These are phyloP conservation scores for Ailuropoda melanoleuca DNA, from an alignment of 2,113 vertebrate genomes.

Conservation along the genomic window DNA sequence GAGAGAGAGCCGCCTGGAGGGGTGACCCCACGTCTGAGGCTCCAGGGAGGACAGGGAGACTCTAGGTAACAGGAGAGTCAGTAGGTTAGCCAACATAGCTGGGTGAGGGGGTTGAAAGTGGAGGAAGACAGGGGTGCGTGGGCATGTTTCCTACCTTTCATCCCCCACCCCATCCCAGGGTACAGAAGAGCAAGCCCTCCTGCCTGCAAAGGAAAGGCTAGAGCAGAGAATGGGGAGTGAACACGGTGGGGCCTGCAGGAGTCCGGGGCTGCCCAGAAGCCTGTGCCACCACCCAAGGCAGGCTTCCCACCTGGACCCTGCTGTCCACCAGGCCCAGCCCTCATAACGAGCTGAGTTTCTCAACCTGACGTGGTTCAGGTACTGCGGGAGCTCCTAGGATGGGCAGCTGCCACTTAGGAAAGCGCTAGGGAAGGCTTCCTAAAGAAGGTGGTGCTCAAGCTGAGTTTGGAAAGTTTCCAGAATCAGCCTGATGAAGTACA, in stretches of 20 bases:
- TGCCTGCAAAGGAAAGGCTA: not conserved
- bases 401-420: not conserved
- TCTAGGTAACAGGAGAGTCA: not conserved
- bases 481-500: not conserved
- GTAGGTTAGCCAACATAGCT: not conserved
- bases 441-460: not conserved
- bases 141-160: not conserved
- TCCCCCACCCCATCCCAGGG: not conserved
- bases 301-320: not conserved
- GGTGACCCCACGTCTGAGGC: not conserved
- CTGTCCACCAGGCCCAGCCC: not conserved
- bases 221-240: not conserved
- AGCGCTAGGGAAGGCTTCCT: not conserved
- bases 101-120: not conserved
- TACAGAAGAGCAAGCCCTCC: not conserved
- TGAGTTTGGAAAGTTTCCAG: not conserved
- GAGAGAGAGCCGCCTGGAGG: not conserved
- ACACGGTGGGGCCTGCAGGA: no score
- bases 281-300: not conserved
- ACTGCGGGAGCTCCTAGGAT: not conserved
- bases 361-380: not conserved
- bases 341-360: rapidly evolving
- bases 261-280: not conserved
- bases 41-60: not conserved
- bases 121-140: not conserved